Base-by-base conservation (phyloP, 2,797 vertebrate genomes). In the Lophura swinhoii region DNA sequence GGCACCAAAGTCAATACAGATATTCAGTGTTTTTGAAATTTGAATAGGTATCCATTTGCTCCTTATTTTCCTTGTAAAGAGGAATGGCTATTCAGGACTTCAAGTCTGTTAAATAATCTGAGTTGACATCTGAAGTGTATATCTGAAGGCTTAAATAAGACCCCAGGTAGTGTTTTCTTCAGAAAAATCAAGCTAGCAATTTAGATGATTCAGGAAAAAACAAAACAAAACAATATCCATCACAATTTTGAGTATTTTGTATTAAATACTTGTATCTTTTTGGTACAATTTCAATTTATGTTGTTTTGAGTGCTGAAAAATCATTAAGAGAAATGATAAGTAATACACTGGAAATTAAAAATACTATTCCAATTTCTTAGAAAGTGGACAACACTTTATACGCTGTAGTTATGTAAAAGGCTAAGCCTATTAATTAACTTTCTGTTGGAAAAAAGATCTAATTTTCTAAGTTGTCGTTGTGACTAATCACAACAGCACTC, bases 51-150 rank as follows among this genome's bases (percentile, higher is more conserved):
- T 88, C 67, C 18, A 16, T 89, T 87, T 78, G 70, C 59, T 87
- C 64, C 8, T 18, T 76, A 33, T 16, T 74, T 93, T 92, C 41
- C 58, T 85, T 91, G 79, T 70, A 77, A 84, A 56, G 78, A 37
- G 87, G 56, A 90, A 59, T 46, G 33, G 31, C 93, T 92, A 84
- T 63, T 94, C 70, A 95, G 84, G 95, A 91, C 92, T 64, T 88
- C 94, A 95, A 68, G n/a, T 33, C 23, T 48, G 78, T 92, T 94
- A 95, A 89, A 74, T 85, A 81, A 16, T 59, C 82, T 58, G 18
- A 51, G 87, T 80, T 86, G 81, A 88, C 84, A 85, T 81, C 46
- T 44, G 33, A 90, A 93, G 91, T 78, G 78, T 81, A 93, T 85
- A 88, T 1, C 11, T 67, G 39, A 84, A 86, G 29, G n/a, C 70